Evolutionary conservation across 2,888 invertebrate species (phyloP).

Genomic region (Diarsia dahlii): DNA sequence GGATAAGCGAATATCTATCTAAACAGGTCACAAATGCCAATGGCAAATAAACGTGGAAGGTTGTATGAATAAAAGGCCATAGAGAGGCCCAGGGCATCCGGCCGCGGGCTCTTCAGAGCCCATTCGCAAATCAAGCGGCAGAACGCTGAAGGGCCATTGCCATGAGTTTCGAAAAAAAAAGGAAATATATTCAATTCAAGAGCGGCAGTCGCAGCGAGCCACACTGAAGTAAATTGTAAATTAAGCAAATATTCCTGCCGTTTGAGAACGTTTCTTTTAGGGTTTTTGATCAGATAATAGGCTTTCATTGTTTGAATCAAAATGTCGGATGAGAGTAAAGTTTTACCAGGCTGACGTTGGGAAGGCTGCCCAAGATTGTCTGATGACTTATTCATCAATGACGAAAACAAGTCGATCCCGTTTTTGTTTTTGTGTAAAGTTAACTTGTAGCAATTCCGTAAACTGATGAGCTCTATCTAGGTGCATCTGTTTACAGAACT

Average conservation of each 20-base stretch:
- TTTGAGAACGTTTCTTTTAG: conserved; percentile 31
- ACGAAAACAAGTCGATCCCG: background rate
- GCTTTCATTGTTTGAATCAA: conserved; percentile 22
- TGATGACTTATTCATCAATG: conserved; percentile 9
- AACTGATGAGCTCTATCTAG: no score
- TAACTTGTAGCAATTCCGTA: background rate
- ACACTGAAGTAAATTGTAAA: conserved; percentile 50
- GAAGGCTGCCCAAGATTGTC: background rate
- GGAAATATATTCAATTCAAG: conserved; percentile 60
- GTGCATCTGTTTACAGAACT: background rate
- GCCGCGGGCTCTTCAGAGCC: conserved; percentile 70
- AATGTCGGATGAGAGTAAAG: conserved; percentile 11
- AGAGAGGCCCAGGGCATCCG: conserved; percentile 59
- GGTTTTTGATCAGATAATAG: conserved; percentile 28
- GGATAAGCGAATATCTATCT: conserved; percentile 15
- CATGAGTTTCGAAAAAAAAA: conserved; percentile 55
- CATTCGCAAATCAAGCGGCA: conserved; percentile 76
- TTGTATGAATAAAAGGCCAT: conserved; percentile 54
- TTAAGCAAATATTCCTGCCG: conserved; percentile 50
- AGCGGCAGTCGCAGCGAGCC: conserved; percentile 29
- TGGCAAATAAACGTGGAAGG: conserved; percentile 67
- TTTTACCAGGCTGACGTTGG: background rate
- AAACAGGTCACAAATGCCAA: conserved; percentile 55
- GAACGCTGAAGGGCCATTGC: conserved; percentile 71
- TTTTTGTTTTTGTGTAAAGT: background rate